A percentile compares a stretch with the other conserved stretches of the same genome.
Conservation (phyloP, 1,140 invertebrate genomes). For the Andricus grossulariae region DNA sequence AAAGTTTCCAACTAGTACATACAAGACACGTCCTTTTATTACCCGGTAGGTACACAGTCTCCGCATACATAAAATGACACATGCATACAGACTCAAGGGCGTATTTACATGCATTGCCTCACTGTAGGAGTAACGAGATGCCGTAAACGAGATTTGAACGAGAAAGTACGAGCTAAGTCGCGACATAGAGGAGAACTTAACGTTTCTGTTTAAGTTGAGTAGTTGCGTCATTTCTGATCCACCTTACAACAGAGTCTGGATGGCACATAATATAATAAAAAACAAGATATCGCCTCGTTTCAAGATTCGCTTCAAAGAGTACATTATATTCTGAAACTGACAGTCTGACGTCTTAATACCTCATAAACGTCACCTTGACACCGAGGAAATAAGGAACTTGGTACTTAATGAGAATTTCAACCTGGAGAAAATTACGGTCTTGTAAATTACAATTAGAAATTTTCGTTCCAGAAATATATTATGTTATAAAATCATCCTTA, state of each 20-base stretch:
- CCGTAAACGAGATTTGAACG: conserved; percentile 60
- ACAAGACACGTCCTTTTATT: conserved; percentile 60
- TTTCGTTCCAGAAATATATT: too few relatives aligned
- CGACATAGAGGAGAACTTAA: conserved; percentile 51
- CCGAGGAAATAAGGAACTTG: conserved; percentile 1
- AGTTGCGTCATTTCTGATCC: conserved; percentile 17
- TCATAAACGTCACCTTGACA: conserved; percentile 19
- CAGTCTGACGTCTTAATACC: conserved; percentile 28
- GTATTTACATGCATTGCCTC: conserved; percentile 63
- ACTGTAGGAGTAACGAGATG: conserved; percentile 51
- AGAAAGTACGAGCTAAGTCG: conserved; percentile 57
- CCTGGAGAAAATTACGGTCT: too few relatives aligned
- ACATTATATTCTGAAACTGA: conserved; percentile 27
- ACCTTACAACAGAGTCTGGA: conserved; percentile 8
- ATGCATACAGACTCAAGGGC: conserved; percentile 46
- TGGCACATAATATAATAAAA: conserved; percentile 24
- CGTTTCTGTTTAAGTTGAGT: conserved; percentile 34
- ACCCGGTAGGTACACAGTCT: conserved; percentile 52
- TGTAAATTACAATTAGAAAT: too few relatives aligned
- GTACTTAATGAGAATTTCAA: too few relatives aligned
- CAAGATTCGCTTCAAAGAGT: conserved; percentile 18
- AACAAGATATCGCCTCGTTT: conserved; percentile 2
- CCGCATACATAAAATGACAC: conserved; percentile 48
- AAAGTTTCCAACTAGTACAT: conserved; percentile 60
- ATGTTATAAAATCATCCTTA: too few relatives aligned